Percentiles rank a stretch among this genome's conserved stretches.
These are phyloP conservation scores for Hemibagrus wyckioides DNA, from an alignment of 2,113 vertebrate genomes.

Conservation along the genomic window DNA sequence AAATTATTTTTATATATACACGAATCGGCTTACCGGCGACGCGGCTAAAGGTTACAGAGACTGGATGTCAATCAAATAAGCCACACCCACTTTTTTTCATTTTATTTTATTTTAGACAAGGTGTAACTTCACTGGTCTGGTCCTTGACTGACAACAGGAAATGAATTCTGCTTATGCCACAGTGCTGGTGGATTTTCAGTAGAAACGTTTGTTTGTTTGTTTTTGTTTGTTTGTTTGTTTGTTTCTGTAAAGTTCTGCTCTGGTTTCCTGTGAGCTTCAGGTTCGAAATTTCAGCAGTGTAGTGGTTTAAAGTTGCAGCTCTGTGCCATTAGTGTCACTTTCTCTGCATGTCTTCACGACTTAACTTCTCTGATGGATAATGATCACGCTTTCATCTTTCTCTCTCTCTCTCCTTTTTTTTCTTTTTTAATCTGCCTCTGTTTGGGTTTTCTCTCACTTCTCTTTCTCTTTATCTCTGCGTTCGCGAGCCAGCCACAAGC, in stretches of 20 bases:
- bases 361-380: not conserved
- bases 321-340: not conserved
- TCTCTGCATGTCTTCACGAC: not conserved
- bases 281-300: not conserved
- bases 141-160: not conserved
- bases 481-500: constrained; percentile 41
- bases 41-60: not conserved
- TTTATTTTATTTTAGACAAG: not conserved
- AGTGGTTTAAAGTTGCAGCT: not conserved
- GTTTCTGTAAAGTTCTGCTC: not conserved
- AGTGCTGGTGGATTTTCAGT: not conserved
- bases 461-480: constrained; percentile 38
- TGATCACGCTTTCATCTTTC: not conserved
- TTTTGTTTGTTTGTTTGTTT: not conserved
- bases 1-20: not conserved
- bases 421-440: not conserved
- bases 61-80: not conserved
- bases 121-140: not conserved
- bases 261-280: not conserved
- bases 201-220: not conserved
- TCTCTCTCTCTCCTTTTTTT: not conserved
- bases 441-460: constrained; percentile 1
- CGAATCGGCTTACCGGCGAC: not conserved
- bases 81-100: not conserved
- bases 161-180: not conserved